Conservation (phyloP, 1,140 invertebrate species). For the Zaprionus davidi region DNA sequence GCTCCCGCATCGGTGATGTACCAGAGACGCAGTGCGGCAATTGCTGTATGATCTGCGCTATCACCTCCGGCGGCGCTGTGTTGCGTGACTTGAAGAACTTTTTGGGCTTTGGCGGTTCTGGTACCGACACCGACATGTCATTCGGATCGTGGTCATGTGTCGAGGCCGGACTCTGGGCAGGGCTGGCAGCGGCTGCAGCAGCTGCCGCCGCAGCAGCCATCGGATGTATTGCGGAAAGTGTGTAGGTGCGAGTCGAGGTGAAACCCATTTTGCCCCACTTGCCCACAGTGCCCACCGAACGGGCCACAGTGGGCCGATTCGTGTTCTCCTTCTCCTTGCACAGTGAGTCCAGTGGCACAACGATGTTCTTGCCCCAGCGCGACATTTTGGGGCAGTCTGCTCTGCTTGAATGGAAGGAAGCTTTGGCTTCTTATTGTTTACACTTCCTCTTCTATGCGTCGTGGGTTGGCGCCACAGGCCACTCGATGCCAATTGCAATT, state of each 20-base stretch:
- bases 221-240: slow-evolving; percentile 70
- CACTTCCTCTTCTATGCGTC: slow-evolving; percentile 28
- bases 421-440: slow-evolving; percentile 43
- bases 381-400: slow-evolving; percentile 84
- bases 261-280: slow-evolving; percentile 97
- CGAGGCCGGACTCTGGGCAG: slow-evolving; percentile 86
- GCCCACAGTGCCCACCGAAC: slow-evolving; percentile 94
- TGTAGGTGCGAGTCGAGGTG: slow-evolving; percentile 92
- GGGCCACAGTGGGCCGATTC: slow-evolving; percentile 93
- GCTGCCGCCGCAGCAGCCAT: slow-evolving; percentile 84
- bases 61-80: slow-evolving; percentile 85
- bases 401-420: slow-evolving; percentile 13
- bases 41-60: slow-evolving; percentile 86
- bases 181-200: slow-evolving; percentile 81
- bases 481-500: slow-evolving; percentile 36
- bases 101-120: slow-evolving; percentile 89
- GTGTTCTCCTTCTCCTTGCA: slow-evolving; percentile 91
- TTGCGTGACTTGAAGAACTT: slow-evolving; percentile 96
- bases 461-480: slow-evolving; percentile 16
- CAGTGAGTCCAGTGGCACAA: slow-evolving; percentile 86
- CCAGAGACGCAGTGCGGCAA: slow-evolving; percentile 84
- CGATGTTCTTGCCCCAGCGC: slow-evolving; percentile 87
- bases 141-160: slow-evolving; percentile 84
- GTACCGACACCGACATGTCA: slow-evolving; percentile 85
- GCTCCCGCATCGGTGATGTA: slow-evolving; percentile 83